Percentiles rank a stretch among this genome's conserved stretches.
Conservation (phyloP, 2,797 vertebrate genomes). For the Chromobotia macracanthus region DNA sequence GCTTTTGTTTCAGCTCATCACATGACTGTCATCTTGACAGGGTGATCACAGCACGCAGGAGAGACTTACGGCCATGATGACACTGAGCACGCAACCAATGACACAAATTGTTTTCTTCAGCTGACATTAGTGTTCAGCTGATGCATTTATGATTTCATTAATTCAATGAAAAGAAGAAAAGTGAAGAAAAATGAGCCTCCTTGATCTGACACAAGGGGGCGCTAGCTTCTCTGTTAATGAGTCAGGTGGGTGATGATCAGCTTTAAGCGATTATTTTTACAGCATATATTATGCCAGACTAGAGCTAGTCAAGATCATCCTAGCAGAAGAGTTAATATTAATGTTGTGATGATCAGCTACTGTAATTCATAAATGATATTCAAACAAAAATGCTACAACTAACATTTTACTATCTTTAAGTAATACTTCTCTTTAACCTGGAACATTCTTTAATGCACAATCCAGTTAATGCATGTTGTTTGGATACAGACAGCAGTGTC, state of each 20-base stretch:
- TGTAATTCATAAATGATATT: no score
- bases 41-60: neutral
- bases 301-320: no score
- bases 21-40: conserved; percentile 31
- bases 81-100: neutral
- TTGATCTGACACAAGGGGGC: neutral
- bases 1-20: conserved; percentile 28
- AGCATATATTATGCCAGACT: no score
- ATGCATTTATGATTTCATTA: neutral
- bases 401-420: no score
- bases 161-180: neutral
- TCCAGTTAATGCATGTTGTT: neutral
- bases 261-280: no score
- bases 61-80: neutral
- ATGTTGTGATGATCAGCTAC: no score
- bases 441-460: neutral
- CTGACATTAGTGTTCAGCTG: neutral
- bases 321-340: no score
- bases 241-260: neutral
- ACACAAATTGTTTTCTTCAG: neutral
- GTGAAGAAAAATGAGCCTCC: neutral
- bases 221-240: neutral
- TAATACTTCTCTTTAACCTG: neutral
- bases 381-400: no score
- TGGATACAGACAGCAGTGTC: neutral